Evolutionary conservation across 1,140 invertebrate species (phyloP), one percentile per base, ranked within the genome.

Genomic region (Drosophila repletoides): DNA sequence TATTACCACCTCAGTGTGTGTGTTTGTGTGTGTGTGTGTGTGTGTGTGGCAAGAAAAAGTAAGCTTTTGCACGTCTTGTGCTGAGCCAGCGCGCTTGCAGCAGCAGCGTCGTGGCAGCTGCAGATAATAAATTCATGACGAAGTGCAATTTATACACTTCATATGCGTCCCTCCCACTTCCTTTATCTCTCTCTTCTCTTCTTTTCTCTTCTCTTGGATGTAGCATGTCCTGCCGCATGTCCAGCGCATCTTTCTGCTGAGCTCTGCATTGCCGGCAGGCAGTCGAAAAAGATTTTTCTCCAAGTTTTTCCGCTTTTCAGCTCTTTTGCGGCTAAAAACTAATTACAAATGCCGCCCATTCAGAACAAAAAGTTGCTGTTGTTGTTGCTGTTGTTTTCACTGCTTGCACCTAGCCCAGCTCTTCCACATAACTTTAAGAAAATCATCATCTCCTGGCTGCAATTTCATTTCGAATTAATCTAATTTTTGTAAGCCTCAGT

Each of bases 41-140:
- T 58, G 51, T 49, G 52, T 38, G 41, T 31, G 15, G 38, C n/a
- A 41, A 36, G 49, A 34, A 49, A 69, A 36, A 28, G 67, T 17
- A 53, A 61, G 74, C 64, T 59, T 41, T 65, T 51, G 61, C 58
- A 60, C 76, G 65, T 81, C 77, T 83, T 84, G 69, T 83, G 77
- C 77, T 83, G 79, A 83, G 79, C n/a, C n/a, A n/a, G n/a, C n/a
- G n/a, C n/a, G n/a, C n/a, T n/a, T n/a, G n/a, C n/a, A n/a, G 59
- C 69, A 83, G 77, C 73, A 41, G 34, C 59, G 60, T 68, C 48
- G 67, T 51, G 46, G 51, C 40, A 45, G 51, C 56, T 77, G 77
- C 79, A 77, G 79, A 84, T 84, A 84, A 84, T 84, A 84, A 84
- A 84, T 84, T 84, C 80, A 84, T 84, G 80, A 84, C 79, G 79